Base-by-base conservation (phyloP, 2,113 vertebrate species). In the Brienomyrus brachyistius region DNA sequence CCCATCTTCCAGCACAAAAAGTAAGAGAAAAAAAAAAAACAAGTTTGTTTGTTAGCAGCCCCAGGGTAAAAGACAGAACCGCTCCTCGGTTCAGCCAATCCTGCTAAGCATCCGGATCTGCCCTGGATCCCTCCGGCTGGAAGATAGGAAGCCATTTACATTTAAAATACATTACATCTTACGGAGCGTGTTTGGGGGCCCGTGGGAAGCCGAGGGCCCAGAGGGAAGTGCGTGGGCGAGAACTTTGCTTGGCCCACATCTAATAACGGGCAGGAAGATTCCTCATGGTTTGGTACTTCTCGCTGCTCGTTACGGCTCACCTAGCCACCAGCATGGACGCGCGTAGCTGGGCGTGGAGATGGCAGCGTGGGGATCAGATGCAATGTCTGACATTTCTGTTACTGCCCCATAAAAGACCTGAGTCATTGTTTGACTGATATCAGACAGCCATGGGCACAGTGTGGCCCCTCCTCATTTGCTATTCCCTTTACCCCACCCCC, bases 81-180 rank as follows among this genome's bases (percentile, higher is more conserved):
- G 48, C 45, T 86, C 23, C 48, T 31, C 83, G 10, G 23, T 51
- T 31, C 83, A 27, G 83, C 45, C n/a, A 86, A 86, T 86, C 47
- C 45, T n/a, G 83, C 45, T 51, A 80, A 86, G 83, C 83, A 27
- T 86, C 47, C 82, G 19, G 40, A 45, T 48, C 80, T 83, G 45
- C 74, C 11, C 83, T n/a, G 83, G 23, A 48, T 45, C 83, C 83
- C 83, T 86, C 48, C 13, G 48, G 83, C 83, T 48, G 45, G 74
- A 80, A 43, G 48, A 48, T 51, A 27, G 83, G 48, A 86, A 86
- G 83, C 50, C 83, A 86, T 86, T 86, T 86, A 86, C 43, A 86
- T 86, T 86, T 86, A 86, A 86, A 86, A 86, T 50, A 51, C 48
- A 86, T 86, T 86, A 86, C 48, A 51, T 51, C 48, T 51, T 86